Evolutionary conservation across 2,113 vertebrate genomes (phyloP).

Genomic region (Phasianus colchicus): DNA sequence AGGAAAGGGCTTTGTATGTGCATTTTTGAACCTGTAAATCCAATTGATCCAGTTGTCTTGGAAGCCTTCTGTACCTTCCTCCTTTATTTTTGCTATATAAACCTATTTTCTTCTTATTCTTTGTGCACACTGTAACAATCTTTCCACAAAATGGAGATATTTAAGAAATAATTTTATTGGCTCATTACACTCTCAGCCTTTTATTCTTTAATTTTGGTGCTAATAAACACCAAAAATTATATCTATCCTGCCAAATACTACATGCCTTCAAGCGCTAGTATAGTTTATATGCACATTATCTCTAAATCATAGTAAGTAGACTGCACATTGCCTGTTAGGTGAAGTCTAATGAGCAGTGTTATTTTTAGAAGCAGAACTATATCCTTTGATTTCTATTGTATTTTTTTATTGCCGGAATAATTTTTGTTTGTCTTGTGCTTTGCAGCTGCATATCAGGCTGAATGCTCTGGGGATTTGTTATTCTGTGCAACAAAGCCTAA

Average conservation of each 20-base stretch:
- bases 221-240: constrained; percentile 42
- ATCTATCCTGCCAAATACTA: not conserved
- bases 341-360: constrained; percentile 58
- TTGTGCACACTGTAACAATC: not conserved
- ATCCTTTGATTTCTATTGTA: constrained; percentile 74
- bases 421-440: constrained; percentile 69
- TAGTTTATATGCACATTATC: not conserved
- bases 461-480: constrained; percentile 66
- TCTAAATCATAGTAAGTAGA: constrained; percentile 36
- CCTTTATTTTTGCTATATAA: not conserved
- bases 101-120: not conserved
- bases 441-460: constrained; percentile 71
- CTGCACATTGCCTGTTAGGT: constrained; percentile 44
- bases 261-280: not conserved
- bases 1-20: not conserved
- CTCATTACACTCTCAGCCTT: not conserved
- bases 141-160: not conserved
- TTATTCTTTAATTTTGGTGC: constrained; percentile 36
- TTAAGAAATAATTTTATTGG: not conserved
- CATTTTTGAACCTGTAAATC: not conserved
- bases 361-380: constrained; percentile 69
- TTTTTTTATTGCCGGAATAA: constrained; percentile 59
- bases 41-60: not conserved
- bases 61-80: not conserved
- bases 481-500: constrained; percentile 66